phyloP scores from a whole-genome alignment of 2,113 vertebrate genomes.

The Aphelocoma coerulescens region DNA sequence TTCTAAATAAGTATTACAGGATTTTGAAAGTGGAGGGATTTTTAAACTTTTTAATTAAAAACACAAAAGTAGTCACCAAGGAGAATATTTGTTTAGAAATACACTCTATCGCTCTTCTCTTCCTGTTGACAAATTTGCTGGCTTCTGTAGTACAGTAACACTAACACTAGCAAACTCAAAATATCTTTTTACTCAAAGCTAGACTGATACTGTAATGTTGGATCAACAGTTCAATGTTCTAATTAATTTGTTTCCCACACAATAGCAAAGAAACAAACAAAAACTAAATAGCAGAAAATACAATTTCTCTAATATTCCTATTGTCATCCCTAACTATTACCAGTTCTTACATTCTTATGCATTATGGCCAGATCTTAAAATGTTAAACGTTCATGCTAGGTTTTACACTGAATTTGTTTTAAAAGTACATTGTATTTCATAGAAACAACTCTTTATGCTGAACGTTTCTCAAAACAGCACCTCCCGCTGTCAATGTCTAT shows the following conservation, averaged over 20 bases:
- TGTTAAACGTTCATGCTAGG: background rate
- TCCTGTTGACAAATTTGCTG: background rate
- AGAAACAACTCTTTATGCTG: constrained; percentile 50
- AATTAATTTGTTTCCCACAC: background rate
- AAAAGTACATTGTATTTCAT: background rate
- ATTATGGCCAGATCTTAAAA: background rate
- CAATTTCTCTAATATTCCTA: background rate
- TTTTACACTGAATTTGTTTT: background rate
- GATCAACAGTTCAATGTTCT: background rate
- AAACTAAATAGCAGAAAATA: background rate
- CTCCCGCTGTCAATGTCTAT: constrained; percentile 69
- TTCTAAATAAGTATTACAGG: background rate
- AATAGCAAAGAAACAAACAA: background rate
- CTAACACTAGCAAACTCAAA: background rate
- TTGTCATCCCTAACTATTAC: background rate
- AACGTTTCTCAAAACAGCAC: constrained; percentile 68
- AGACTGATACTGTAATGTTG: background rate
- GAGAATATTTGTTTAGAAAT: background rate
- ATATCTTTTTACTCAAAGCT: background rate
- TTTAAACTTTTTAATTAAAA: background rate
- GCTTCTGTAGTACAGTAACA: background rate
- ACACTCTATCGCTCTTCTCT: background rate
- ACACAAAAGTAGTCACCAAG: background rate
- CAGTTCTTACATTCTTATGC: background rate
- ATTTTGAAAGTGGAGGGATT: background rate